phyloP scores from a whole-genome alignment of 2,888 invertebrate genomes.

The Eupithecia abbreviata region DNA sequence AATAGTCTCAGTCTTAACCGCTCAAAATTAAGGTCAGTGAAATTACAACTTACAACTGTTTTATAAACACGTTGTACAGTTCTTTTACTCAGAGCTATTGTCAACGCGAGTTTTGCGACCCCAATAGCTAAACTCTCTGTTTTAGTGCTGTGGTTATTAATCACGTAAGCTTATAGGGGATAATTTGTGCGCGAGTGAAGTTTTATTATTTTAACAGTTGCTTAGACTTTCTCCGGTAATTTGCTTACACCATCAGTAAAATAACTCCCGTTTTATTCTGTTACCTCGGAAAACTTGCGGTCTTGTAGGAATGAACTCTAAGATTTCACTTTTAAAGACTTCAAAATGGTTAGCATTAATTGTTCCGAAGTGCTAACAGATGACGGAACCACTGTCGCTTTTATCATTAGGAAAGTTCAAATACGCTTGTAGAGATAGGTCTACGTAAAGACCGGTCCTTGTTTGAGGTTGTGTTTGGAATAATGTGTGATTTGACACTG shows the following conservation, averaged over 20 bases:
- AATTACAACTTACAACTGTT: constrained; percentile 48
- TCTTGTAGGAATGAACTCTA: constrained; percentile 20
- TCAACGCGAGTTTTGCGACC: constrained; percentile 7
- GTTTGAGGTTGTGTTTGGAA: not conserved
- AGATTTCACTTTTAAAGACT: constrained; percentile 30
- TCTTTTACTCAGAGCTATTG: constrained; percentile 2
- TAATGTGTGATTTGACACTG: not conserved
- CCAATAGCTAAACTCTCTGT: constrained; percentile 14
- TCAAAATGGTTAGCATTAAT: constrained; percentile 39
- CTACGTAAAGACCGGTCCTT: not conserved
- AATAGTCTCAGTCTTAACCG: constrained; percentile 7
- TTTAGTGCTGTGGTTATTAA: constrained; percentile 22
- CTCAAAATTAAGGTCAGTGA: constrained; percentile 46
- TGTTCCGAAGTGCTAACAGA: constrained; percentile 32
- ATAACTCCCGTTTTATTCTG: constrained; percentile 26
- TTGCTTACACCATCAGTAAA: constrained; percentile 33
- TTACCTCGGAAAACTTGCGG: constrained; percentile 35
- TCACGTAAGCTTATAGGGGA: constrained; percentile 19
- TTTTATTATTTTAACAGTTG: constrained; percentile 33
- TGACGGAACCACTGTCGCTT: constrained; percentile 45
- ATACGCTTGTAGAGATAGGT: constrained; percentile 10
- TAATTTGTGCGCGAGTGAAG: constrained; percentile 21
- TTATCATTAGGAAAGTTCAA: constrained; percentile 43
- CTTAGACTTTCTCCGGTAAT: constrained; percentile 35
- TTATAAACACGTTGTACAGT: constrained; percentile 25